A percentile compares a stretch with the other conserved stretches of the same genome.
These are phyloP conservation scores for Ciconia nigra DNA, from an alignment of 2,797 vertebrate species.

Conservation along the genomic window DNA sequence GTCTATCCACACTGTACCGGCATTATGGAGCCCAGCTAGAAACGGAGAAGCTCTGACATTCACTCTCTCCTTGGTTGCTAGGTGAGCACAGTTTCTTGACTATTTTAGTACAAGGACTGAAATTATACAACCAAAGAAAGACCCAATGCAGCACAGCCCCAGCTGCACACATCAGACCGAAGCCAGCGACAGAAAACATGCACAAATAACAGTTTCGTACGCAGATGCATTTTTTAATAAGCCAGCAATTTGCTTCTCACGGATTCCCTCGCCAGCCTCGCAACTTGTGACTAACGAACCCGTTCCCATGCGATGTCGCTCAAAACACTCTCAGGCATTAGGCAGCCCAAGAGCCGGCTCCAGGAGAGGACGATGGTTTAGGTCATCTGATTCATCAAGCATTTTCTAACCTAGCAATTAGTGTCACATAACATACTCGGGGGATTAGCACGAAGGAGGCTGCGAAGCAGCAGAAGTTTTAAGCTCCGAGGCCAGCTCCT, in stretches of 20 bases:
- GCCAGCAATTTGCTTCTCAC: conserved; percentile 50
- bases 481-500: not conserved
- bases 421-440: not conserved
- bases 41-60: conserved; percentile 28
- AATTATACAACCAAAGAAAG: not conserved
- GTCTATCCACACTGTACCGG: not conserved
- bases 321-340: not conserved
- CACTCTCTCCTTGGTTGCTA: conserved; percentile 51
- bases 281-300: not conserved
- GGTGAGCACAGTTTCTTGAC: conserved; percentile 51
- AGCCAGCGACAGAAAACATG: not conserved
- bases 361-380: not conserved
- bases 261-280: conserved; percentile 2
- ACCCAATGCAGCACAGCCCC: not conserved
- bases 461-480: not conserved
- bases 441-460: not conserved
- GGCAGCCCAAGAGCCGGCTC: not conserved
- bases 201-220: not conserved
- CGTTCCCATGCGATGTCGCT: not conserved
- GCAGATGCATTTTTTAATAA: not conserved
- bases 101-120: conserved; percentile 31
- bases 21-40: conserved; percentile 32
- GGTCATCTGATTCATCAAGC: conserved; percentile 28
- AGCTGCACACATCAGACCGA: not conserved
- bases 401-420: conserved; percentile 22